These are phyloP conservation scores for Bergia puertoricense DNA, from an alignment of 92 coral and sea anemone genomes.

Conservation along the genomic window DNA sequence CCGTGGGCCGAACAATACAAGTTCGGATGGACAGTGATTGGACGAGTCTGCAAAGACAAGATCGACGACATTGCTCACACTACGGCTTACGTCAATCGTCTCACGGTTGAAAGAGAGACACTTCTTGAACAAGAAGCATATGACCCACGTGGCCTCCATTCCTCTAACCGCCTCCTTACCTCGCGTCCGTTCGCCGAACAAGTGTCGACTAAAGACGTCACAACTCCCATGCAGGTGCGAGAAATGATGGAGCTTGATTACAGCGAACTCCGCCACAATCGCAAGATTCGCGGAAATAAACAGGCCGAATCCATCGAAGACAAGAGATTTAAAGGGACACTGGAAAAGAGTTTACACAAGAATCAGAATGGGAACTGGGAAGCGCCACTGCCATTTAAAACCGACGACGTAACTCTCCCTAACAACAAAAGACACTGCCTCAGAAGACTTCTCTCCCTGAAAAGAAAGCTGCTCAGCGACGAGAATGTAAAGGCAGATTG, in stretches of 20 bases:
- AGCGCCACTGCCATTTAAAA: slow-evolving; percentile 54
- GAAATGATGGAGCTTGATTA: slow-evolving; percentile 60
- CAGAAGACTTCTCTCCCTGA: slow-evolving; percentile 47
- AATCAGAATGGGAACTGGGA: slow-evolving; percentile 52
- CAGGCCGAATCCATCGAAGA: slow-evolving; percentile 46
- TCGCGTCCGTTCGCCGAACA: not conserved
- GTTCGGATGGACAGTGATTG: no score
- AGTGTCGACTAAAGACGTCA: slow-evolving; percentile 18
- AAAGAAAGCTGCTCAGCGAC: slow-evolving; percentile 46
- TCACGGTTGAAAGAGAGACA: no score
- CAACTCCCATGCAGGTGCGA: slow-evolving; percentile 37
- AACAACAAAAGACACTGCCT: slow-evolving; percentile 46
- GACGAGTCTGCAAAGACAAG: no score
- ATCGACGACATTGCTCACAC: no score
- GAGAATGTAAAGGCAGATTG: slow-evolving; percentile 19
- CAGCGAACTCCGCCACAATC: slow-evolving; percentile 37
- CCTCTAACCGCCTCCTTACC: no score
- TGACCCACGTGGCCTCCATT: no score
- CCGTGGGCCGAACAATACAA: not conserved
- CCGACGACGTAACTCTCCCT: slow-evolving; percentile 47
- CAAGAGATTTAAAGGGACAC: not conserved
- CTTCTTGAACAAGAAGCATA: no score
- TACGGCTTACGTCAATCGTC: no score
- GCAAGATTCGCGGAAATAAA: slow-evolving; percentile 33
- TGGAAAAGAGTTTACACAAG: slow-evolving; percentile 39